Evolutionary conservation across 2,888 invertebrate genomes (phyloP), one percentile per base, ranked within the genome.

Genomic region (Hermaeophaga mercurialis): DNA sequence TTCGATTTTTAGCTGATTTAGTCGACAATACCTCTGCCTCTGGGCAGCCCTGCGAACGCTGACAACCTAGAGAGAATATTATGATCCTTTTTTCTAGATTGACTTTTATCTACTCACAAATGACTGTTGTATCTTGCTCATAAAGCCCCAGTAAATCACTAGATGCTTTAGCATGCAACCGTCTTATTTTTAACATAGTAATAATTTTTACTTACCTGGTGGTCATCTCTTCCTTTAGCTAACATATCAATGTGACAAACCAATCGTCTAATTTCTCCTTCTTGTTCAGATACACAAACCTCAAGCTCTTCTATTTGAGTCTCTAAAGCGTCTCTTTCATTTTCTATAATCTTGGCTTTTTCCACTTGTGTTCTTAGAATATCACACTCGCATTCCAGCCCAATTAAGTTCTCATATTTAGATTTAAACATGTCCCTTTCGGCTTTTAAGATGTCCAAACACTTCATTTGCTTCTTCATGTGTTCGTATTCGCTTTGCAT

Each of bases 241-340:
- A 84, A 69, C 59, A 75, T 75, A 65, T 83, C 82, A 34, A 84
- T 80, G 73, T 84, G 82, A 50, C 71, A 59, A 0, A 81, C 79
- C 54, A 84, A 72, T 67, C 79, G 78, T 72, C 79, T 81, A 33
- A 84, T 84, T 76, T 84, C 84, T 65, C 81, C 80, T 49, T 81
- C 83, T 73, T 83, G 82, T 61, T 83, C 83, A 71, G 80, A 79
- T 26, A 81, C 75, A 70, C 80, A 80, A 61, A 81, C 81, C 69
- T 84, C 83, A 31, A 78, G 74, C 73, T 84, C 83, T 62, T 81
- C 79, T 36, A 84, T 69, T 73, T 81, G 81, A 63, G 79, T 78
- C 54, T 78, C 70, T 26, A 84, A 70, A 47, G 66, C 59, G 66
- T 81, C 81, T 66, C 79, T 79, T 63, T 85, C 83, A 57, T 79